Base-by-base conservation (phyloP, 2,797 vertebrate genomes). In the Cetoscarus ocellatus region DNA sequence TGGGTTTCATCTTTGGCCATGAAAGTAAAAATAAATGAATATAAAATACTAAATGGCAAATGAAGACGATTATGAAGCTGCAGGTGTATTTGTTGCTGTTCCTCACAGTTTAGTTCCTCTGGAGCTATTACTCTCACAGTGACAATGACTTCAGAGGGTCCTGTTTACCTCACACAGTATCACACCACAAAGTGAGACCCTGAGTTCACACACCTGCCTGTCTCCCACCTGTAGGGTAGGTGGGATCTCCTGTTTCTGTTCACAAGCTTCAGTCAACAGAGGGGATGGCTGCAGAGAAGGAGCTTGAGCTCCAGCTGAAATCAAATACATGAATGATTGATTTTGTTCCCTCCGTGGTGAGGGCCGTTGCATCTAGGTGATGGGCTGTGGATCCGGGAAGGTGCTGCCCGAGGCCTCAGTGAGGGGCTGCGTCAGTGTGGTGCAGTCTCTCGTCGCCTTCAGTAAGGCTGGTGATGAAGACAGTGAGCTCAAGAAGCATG, bases 381-480 rank as follows among this genome's bases (percentile, higher is more conserved):
- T 89, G 86, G 85, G 88, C 36, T 90, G 88, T 7, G 80, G 86
- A 56, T 75, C 10, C 57, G 17, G 73, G 13, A 88, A 91, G 66
- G 79, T 80, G 42, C 52, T 70, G 60, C 85, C 85, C 0, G 76
- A 71, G 48, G 70, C 69, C 1, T 66, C 86, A 14, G 53, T 49
- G 61, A 84, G 52, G 58, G 70, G 81, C 56, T 82, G 65, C 12
- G 73, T 67, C 3, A 69, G 81, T 5, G 83, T 88, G 8, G 70
- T 89, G 72, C 86, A 65, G 14, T 88, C 85, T 1, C 71, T 88
- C 0, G 72, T 88, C 49, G 85, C 86, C 51, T 90, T 90, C 7
- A 65, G 70, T 35, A 84, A 63, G 64, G 65, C 45, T 9, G 8
- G 7, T 0, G 17, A 44, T 0, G 63, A 19, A 1, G 17, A 58